phyloP scores from a whole-genome alignment of 2,888 invertebrate genomes.

The Pheosia gnoma region DNA sequence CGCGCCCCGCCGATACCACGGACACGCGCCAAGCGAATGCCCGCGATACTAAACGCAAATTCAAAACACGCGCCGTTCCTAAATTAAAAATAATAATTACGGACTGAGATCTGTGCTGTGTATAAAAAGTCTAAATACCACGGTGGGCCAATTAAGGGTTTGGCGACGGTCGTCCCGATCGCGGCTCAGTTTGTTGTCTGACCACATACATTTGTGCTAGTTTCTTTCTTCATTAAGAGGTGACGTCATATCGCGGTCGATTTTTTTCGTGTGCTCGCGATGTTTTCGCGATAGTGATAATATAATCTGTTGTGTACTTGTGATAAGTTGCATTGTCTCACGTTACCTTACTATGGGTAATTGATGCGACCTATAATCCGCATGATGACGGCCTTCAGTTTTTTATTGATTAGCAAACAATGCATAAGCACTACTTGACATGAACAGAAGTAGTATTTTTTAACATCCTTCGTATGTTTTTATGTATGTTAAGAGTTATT shows the following conservation, averaged over 20 bases:
- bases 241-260: constrained; percentile 77
- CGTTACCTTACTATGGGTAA: constrained; percentile 35
- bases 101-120: constrained; percentile 53
- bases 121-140: constrained; percentile 43
- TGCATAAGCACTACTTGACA: not conserved
- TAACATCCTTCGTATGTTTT: too few species aligned
- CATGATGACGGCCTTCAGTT: constrained; percentile 53
- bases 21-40: constrained; percentile 36
- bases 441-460: too few species aligned
- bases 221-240: constrained; percentile 74
- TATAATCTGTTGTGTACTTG: not conserved
- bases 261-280: constrained; percentile 48
- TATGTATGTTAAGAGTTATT: too few species aligned
- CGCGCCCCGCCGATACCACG: constrained; percentile 60
- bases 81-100: constrained; percentile 29
- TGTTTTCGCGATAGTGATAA: constrained; percentile 36
- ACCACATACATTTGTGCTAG: constrained; percentile 69
- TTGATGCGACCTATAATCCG: constrained; percentile 37
- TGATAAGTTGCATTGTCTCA: constrained; percentile 70
- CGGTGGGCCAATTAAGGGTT: constrained; percentile 72
- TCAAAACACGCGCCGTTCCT: constrained; percentile 43
- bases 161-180: constrained; percentile 58
- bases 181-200: constrained; percentile 65
- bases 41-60: constrained; percentile 35
- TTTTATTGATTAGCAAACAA: constrained; percentile 61